These are phyloP conservation scores for Miltochrista miniata DNA, from an alignment of 2,888 invertebrate genomes.

Conservation along the genomic window DNA sequence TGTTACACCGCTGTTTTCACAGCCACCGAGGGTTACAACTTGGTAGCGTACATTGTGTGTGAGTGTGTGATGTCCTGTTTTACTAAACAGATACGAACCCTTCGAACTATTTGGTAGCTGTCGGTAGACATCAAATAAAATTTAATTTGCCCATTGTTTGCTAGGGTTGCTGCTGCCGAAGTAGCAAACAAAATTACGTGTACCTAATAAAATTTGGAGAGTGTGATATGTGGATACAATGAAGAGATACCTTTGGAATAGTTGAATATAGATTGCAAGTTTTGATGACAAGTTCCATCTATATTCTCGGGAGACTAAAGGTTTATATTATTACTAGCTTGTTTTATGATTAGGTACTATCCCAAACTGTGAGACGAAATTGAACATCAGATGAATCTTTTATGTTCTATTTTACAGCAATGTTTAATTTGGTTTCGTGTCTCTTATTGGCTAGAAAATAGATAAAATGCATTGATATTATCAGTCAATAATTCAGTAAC, in stretches of 20 bases:
- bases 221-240: constrained; percentile 3
- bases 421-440: no score
- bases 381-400: no score
- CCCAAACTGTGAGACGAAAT: no score
- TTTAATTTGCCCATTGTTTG: constrained; percentile 73
- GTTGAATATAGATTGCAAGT: constrained; percentile 5
- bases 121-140: constrained; percentile 69
- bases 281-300: no score
- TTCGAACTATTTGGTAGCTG: constrained; percentile 59
- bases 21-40: constrained; percentile 30
- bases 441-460: no score
- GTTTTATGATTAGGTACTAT: no score
- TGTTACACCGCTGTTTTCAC: constrained; percentile 11
- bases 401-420: no score
- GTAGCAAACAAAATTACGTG: constrained; percentile 9
- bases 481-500: no score
- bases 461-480: no score
- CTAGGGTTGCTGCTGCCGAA: constrained; percentile 32
- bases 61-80: constrained; percentile 67
- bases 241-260: background rate
- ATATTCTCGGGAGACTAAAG: no score
- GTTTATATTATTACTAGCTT: no score
- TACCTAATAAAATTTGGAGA: constrained; percentile 3
- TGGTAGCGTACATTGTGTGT: constrained; percentile 53
- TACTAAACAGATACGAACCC: constrained; percentile 50